Evolutionary conservation across 2,888 invertebrate genomes (phyloP).

Genomic region (Leucoptera coffeella): DNA sequence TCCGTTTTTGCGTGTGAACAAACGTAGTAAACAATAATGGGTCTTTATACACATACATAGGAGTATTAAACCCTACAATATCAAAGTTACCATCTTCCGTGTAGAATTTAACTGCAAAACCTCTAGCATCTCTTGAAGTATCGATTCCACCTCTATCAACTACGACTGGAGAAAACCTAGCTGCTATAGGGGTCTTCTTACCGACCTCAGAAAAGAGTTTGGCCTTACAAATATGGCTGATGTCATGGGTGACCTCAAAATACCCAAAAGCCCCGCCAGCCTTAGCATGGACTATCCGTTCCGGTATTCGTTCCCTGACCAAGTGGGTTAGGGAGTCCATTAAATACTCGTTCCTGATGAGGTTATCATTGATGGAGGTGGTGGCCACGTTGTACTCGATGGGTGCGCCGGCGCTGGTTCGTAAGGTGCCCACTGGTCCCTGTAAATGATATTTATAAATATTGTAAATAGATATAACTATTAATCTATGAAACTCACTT

Average conservation of each 20-base stretch:
- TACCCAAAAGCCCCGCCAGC: conserved; percentile 76
- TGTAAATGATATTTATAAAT: too few species aligned
- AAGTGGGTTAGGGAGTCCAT: conserved; percentile 69
- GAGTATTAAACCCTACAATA: conserved; percentile 33
- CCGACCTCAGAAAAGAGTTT: conserved; percentile 44
- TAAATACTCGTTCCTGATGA: conserved; percentile 13
- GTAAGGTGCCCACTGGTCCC: conserved; percentile 4
- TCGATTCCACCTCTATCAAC: conserved; percentile 62
- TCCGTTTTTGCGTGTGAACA: conserved; percentile 47
- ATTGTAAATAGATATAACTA: too few species aligned
- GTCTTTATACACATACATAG: conserved; percentile 47
- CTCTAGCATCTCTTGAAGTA: conserved; percentile 25
- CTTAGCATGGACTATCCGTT: conserved; percentile 84
- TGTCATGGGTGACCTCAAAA: conserved; percentile 78
- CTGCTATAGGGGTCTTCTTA: conserved; percentile 43
- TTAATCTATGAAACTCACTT: not conserved
- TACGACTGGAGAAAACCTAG: conserved; percentile 50
- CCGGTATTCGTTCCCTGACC: conserved; percentile 81
- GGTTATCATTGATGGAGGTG: conserved; percentile 6
- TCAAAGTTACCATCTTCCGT: conserved; percentile 73
- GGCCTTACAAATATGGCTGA: conserved; percentile 61
- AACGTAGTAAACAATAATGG: conserved; percentile 43
- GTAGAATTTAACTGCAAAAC: conserved; percentile 16
- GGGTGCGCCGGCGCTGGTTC: conserved; percentile 6
- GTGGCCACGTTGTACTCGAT: conserved; percentile 6